phyloP scores from a whole-genome alignment of 1,140 invertebrate genomes.

The Cyphomyrmex costatus region DNA sequence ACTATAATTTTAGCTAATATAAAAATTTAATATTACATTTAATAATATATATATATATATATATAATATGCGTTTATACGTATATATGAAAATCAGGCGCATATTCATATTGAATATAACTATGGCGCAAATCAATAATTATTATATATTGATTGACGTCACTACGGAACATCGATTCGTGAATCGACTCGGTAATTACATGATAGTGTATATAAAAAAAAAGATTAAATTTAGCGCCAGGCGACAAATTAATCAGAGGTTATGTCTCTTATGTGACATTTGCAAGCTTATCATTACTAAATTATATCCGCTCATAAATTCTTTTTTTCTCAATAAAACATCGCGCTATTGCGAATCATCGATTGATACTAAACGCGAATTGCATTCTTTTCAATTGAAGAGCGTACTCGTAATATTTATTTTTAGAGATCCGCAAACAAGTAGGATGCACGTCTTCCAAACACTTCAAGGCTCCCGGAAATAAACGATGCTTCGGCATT shows the following conservation, averaged over 20 bases:
- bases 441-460: slow-evolving; percentile 6
- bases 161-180: not conserved
- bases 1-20: not conserved
- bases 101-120: not conserved
- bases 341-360: no score
- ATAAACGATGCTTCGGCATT: slow-evolving; percentile 15
- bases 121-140: slow-evolving; percentile 13
- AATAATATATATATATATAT: no score
- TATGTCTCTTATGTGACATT: not conserved
- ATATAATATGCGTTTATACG: not conserved
- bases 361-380: not conserved
- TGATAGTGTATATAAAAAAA: not conserved
- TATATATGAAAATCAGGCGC: not conserved
- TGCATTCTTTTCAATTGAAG: not conserved
- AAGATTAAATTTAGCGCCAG: not conserved
- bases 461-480: slow-evolving; percentile 45
- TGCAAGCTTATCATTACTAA: not conserved
- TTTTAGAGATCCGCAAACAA: slow-evolving; percentile 15
- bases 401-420: slow-evolving; percentile 24
- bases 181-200: slow-evolving; percentile 13
- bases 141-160: slow-evolving; percentile 35
- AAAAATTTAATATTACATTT: no score
- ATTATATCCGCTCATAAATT: not conserved
- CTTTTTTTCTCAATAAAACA: not conserved
- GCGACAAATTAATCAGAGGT: not conserved